These are phyloP conservation scores for Phymorhynchus buccinoides DNA, from an alignment of 1,140 invertebrate genomes.

Conservation along the genomic window DNA sequence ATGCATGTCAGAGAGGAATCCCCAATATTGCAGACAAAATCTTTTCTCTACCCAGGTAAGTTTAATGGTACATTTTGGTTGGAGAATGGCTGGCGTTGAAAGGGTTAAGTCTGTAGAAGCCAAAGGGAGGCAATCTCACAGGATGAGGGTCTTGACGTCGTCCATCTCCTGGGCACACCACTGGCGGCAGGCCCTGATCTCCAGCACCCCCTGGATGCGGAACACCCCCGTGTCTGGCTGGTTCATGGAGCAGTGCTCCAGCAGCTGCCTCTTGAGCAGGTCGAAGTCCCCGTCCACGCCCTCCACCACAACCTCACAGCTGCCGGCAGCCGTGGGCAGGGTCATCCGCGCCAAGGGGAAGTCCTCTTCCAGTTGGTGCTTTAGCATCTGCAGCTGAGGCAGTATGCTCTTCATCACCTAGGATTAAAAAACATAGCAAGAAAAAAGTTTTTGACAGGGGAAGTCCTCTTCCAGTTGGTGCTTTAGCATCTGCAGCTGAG, in stretches of 20 bases:
- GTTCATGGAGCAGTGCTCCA: not conserved
- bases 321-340: not conserved
- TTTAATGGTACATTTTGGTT: too few species aligned
- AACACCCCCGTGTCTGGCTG: not conserved
- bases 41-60: too few species aligned
- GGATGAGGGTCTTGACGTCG: not conserved
- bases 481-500: not conserved
- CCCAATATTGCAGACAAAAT: too few species aligned
- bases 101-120: too few species aligned
- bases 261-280: not conserved
- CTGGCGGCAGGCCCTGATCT: not conserved
- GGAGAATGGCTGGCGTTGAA: too few species aligned
- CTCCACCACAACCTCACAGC: not conserved
- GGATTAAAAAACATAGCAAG: not conserved
- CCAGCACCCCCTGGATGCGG: not conserved
- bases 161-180: not conserved
- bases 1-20: too few species aligned
- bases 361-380: constrained; percentile 4
- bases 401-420: not conserved
- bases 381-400: not conserved
- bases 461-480: constrained; percentile 1
- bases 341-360: not conserved
- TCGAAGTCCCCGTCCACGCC: not conserved
- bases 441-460: not conserved
- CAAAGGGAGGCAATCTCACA: too few species aligned